These are phyloP conservation scores for Margarornis squamiger DNA, from an alignment of 2,797 vertebrate genomes.

Conservation along the genomic window DNA sequence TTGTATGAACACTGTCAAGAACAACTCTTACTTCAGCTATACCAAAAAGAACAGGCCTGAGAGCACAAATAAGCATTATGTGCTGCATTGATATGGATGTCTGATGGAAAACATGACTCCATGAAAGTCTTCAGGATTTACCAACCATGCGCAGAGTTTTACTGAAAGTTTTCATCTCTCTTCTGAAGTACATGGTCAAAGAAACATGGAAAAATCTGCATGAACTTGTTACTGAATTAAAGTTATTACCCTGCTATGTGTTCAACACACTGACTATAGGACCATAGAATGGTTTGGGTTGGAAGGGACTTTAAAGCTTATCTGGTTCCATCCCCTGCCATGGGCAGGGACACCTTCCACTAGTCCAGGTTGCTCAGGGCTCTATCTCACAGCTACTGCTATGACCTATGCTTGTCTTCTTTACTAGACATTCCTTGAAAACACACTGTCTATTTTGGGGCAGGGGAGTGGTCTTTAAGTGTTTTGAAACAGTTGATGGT, in stretches of 20 bases:
- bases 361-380: neutral
- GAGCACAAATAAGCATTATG: neutral
- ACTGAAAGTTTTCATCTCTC: neutral
- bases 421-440: neutral
- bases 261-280: neutral
- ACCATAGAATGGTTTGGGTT: neutral
- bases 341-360: neutral
- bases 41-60: neutral
- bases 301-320: neutral
- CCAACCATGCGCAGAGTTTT: fast-evolving
- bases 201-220: neutral
- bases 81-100: no score
- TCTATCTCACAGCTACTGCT: neutral
- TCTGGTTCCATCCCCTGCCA: no score
- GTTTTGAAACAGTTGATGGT: neutral
- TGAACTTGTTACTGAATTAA: neutral
- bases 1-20: neutral
- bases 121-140: neutral
- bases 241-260: neutral
- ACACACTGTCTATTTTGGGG: neutral
- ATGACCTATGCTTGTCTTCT: fast-evolving
- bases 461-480: neutral
- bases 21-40: neutral
- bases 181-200: neutral
- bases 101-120: neutral